These are phyloP conservation scores for Drosophila asahinai DNA, from an alignment of 1,140 invertebrate species.

Conservation along the genomic window DNA sequence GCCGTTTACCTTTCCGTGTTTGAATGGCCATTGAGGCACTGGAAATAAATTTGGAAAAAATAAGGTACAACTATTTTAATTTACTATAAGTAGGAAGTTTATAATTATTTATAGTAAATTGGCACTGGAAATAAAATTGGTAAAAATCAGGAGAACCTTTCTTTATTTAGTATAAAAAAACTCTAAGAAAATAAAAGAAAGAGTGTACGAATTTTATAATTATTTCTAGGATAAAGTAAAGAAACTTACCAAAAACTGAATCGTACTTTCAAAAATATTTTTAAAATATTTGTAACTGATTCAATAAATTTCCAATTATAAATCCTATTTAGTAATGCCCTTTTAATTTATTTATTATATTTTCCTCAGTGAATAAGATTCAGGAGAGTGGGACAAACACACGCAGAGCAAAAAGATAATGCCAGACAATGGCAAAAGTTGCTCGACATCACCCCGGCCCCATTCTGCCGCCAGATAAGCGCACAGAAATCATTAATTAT, in stretches of 20 bases:
- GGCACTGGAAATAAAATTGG: slow-evolving; percentile 10
- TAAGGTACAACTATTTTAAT: fast-evolving
- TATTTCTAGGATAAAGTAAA: neutral
- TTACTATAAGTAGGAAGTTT: neutral
- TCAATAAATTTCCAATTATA: neutral
- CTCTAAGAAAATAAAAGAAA: neutral
- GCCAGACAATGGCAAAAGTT: slow-evolving; percentile 81
- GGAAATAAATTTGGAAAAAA: slow-evolving; percentile 1
- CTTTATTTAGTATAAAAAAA: neutral
- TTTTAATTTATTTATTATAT: neutral
- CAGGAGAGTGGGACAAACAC: slow-evolving; percentile 19
- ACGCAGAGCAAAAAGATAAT: slow-evolving; percentile 76
- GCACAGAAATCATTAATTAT: slow-evolving; percentile 84
- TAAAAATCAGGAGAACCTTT: neutral
- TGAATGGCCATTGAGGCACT: slow-evolving; percentile 40
- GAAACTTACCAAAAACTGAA: neutral
- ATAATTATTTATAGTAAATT: neutral
- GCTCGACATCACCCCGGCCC: slow-evolving; percentile 39
- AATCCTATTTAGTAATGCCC: neutral
- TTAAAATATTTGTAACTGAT: too few species aligned
- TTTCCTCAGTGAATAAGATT: slow-evolving; percentile 14
- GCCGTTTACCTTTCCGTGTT: slow-evolving; percentile 71
- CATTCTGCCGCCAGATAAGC: slow-evolving; percentile 69
- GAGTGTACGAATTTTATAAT: neutral
- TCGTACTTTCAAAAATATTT: neutral